Evolutionary conservation across 2,797 vertebrate genomes (phyloP).

Genomic region (Cuculus canorus): DNA sequence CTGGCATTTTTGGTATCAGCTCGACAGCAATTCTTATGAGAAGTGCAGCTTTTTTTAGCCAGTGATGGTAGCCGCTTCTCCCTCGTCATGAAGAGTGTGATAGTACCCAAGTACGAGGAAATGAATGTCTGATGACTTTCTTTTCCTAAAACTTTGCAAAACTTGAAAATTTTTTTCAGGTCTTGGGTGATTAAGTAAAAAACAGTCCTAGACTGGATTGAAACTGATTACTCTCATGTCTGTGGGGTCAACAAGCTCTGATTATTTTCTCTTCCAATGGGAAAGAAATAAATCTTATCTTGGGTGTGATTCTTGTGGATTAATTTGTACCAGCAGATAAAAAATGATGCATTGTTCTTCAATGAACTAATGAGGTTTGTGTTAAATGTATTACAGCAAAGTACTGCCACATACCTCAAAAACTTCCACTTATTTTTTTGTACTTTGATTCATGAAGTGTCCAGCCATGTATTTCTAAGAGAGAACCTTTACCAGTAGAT

Average conservation of each 20-base stretch:
- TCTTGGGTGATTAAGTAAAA: neutral
- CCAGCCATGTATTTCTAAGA: neutral
- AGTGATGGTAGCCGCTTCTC: neutral
- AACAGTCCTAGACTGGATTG: neutral
- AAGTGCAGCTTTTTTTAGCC: neutral
- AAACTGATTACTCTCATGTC: neutral
- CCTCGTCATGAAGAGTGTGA: neutral
- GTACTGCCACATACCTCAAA: neutral
- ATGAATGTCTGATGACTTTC: neutral
- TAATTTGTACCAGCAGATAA: neutral
- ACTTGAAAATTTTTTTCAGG: neutral
- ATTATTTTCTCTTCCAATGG: neutral
- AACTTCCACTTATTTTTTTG: neutral
- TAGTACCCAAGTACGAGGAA: neutral
- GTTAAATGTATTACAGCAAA: neutral
- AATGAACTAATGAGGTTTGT: neutral
- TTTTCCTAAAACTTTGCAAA: neutral
- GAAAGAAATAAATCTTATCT: neutral
- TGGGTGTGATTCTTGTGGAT: neutral
- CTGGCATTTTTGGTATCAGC: too few relatives aligned
- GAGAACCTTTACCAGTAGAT: neutral
- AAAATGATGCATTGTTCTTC: rapidly evolving
- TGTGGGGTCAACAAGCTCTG: neutral
- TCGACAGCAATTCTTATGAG: neutral
- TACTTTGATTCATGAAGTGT: neutral